A percentile compares a stretch with the other conserved stretches of the same genome.
These are phyloP conservation scores for Scatophagus argus DNA, from an alignment of 2,113 vertebrate genomes.

Conservation along the genomic window DNA sequence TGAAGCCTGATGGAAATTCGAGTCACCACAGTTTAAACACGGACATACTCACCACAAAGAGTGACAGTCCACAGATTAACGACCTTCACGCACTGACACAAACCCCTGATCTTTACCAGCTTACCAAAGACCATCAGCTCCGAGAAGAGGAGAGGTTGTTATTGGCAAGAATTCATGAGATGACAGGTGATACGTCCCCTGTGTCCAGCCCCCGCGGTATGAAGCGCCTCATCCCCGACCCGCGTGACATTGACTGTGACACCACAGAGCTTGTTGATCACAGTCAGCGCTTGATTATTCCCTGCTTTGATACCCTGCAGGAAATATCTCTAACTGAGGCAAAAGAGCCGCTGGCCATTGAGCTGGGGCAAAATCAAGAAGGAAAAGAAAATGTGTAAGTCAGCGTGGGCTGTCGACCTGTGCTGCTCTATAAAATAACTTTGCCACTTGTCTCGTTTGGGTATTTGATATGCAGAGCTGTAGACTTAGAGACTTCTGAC, in stretches of 20 bases:
- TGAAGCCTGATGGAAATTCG: not conserved
- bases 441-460: not conserved
- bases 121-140: constrained; percentile 57
- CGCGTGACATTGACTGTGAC: constrained; percentile 61
- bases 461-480: constrained; percentile 2
- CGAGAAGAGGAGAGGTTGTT: constrained; percentile 75
- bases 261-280: constrained; percentile 23
- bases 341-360: constrained; percentile 21
- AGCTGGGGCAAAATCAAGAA: constrained; percentile 16
- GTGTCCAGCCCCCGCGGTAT: constrained; percentile 51
- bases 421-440: constrained; percentile 26
- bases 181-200: constrained; percentile 64
- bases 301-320: constrained; percentile 30
- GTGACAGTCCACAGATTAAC: no score
- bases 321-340: constrained; percentile 53
- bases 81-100: not conserved
- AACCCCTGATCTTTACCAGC: not conserved
- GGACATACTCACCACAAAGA: not conserved
- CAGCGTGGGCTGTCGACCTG: constrained; percentile 15
- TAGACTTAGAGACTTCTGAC: no score
- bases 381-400: constrained; percentile 70
- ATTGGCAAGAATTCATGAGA: constrained; percentile 73
- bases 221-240: constrained; percentile 72
- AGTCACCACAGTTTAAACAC: not conserved
- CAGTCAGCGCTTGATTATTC: not conserved